Evolutionary conservation across 1,140 invertebrate species (phyloP), one percentile per base, ranked within the genome.

Genomic region (Diabrotica undecimpunctata): DNA sequence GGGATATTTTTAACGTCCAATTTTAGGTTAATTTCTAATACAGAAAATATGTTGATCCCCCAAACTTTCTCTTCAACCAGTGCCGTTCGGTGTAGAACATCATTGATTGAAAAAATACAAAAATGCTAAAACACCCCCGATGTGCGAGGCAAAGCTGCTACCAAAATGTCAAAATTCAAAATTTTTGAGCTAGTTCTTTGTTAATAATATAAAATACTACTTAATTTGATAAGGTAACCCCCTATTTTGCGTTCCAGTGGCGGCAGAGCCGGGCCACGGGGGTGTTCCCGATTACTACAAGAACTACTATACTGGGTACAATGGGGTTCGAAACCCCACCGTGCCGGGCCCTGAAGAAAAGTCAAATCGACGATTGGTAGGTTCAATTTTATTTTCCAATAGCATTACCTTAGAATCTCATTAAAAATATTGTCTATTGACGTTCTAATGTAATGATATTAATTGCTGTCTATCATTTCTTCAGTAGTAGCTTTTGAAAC

Each of bases 201-300:
- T 54, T 46, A 25, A 36, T n/a, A 53, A 54, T 61, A 50, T 57
- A 36, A 68, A 54, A 66, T 71, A 75, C 75, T 78, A 78, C 78
- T 58, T 36, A 64, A 50, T 75, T 79, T 25, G 25, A 25, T 25
- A 25, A 25, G 1, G 25, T 82, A 84, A 83, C 77, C 75, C 81
- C 80, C 79, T 82, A 81, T 82, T 81, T 83, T 82, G 86, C 83
- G 85, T 85, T 87, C 83, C 89, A 91, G 89, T 91, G 88, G 89
- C 88, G 85, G 85, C 85, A 81, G 86, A 86, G 77, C 82, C 83
- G 76, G 84, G 86, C 81, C 84, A 83, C 80, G 77, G 80, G 82
- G 85, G 86, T 85, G 84, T 86, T 84, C 84, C 84, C 85, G 88
- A 91, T 86, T 87, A 86, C 88, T 90, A 87, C 90, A 91, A 91